Evolutionary conservation across 1,140 invertebrate genomes (phyloP).

Genomic region (Zaprionus vittiger): DNA sequence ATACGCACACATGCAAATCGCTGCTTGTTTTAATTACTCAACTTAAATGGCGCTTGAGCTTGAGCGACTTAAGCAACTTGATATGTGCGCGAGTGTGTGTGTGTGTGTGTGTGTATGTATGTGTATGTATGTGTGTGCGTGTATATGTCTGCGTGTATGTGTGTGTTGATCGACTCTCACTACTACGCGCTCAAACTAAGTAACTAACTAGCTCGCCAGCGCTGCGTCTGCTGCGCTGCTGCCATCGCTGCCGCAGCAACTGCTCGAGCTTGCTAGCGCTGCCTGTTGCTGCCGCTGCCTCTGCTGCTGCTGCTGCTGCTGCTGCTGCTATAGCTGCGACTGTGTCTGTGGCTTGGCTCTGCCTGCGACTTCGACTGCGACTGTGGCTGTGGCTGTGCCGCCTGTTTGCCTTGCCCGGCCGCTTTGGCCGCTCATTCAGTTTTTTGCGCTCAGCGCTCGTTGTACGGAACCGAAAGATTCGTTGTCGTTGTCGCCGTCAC

Average conservation of each 20-base stretch:
- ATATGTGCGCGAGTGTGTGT: constrained; percentile 43
- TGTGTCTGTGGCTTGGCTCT: constrained; percentile 11
- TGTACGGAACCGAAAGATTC: constrained; percentile 78
- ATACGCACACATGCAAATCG: constrained; percentile 62
- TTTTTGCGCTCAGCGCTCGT: constrained; percentile 81
- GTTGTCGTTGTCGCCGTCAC: constrained; percentile 58
- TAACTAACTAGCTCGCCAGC: constrained; percentile 78
- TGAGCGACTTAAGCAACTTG: constrained; percentile 81
- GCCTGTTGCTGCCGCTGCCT: constrained; percentile 39
- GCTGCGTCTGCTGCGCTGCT: constrained; percentile 47
- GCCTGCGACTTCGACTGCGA: constrained; percentile 29
- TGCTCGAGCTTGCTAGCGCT: constrained; percentile 20
- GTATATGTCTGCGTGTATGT: constrained; percentile 49
- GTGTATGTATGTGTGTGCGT: constrained; percentile 35
- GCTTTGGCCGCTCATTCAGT: constrained; percentile 80
- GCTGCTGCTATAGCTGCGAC: constrained; percentile 24
- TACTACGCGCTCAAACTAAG: constrained; percentile 73
- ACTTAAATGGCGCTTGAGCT: constrained; percentile 76
- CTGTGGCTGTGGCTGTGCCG: constrained; percentile 52
- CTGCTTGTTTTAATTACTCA: constrained; percentile 77
- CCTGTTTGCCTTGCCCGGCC: constrained; percentile 78
- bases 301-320: constrained; percentile 33
- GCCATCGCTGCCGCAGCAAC: constrained; percentile 35
- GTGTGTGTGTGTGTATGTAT: constrained; percentile 36
- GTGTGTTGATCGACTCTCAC: constrained; percentile 71